phyloP scores from a whole-genome alignment of 2,113 vertebrate genomes.

The Mellivora capensis region DNA sequence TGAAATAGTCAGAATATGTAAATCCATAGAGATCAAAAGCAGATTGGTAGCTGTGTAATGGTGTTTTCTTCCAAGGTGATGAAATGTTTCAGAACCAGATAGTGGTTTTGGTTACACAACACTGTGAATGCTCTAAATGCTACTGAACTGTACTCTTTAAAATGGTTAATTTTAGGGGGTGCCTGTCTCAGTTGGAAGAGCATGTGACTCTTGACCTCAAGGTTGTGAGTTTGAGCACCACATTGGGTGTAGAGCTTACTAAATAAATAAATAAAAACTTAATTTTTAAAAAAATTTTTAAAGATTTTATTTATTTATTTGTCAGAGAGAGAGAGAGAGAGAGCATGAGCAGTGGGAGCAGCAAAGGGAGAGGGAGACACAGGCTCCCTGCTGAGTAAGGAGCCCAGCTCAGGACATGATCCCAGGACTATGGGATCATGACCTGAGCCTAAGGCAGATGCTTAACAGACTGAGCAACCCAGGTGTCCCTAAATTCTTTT shows the following conservation, averaged over 20 bases:
- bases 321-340: too few species aligned
- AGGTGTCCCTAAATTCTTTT: not conserved
- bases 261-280: not conserved
- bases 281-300: too few species aligned
- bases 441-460: too few species aligned
- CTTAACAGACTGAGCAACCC: too few species aligned
- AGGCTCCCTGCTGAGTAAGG: too few species aligned
- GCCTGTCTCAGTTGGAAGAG: not conserved
- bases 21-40: not conserved
- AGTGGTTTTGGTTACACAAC: not conserved
- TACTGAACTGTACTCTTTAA: not conserved
- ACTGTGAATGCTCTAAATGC: not conserved
- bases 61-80: not conserved
- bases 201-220: not conserved
- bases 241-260: not conserved
- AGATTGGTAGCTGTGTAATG: not conserved
- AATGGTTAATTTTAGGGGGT: not conserved
- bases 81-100: not conserved
- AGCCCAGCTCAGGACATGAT: too few species aligned
- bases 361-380: too few species aligned
- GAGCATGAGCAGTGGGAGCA: too few species aligned
- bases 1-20: not conserved
- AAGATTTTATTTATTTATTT: too few species aligned
- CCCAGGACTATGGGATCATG: too few species aligned
- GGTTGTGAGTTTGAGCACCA: not conserved